Percentiles rank a stretch among this genome's conserved stretches.
These are phyloP conservation scores for Lepidurus couesii DNA, from an alignment of 1,140 invertebrate species.

Conservation along the genomic window DNA sequence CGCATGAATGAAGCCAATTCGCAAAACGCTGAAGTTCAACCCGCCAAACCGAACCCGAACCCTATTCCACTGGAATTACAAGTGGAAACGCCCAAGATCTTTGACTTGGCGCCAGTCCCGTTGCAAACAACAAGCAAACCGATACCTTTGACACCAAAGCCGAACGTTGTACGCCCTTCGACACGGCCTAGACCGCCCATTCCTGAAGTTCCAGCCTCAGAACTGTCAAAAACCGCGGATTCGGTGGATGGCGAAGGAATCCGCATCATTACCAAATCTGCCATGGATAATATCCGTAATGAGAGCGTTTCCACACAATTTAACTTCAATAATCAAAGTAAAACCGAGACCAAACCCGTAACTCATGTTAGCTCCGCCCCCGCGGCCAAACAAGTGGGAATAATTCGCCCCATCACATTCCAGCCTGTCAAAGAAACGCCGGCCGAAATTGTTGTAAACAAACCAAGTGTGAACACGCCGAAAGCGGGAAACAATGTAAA, in stretches of 20 bases:
- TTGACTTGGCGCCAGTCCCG: constrained; percentile 11
- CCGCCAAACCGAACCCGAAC: constrained; percentile 11
- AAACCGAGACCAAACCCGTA: constrained; percentile 40
- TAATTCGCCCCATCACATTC: constrained; percentile 52
- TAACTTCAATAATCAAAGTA: constrained; percentile 46
- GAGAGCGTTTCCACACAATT: constrained; percentile 58
- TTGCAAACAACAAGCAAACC: constrained; percentile 23
- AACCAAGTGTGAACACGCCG: neutral
- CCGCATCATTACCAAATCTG: constrained; percentile 52
- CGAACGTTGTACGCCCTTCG: constrained; percentile 23
- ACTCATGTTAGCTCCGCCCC: constrained; percentile 43
- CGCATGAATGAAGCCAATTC: constrained; percentile 30
- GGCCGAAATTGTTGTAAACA: neutral
- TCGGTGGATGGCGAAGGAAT: constrained; percentile 38
- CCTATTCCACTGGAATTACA: neutral
- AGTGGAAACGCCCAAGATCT: constrained; percentile 16
- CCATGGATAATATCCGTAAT: constrained; percentile 61
- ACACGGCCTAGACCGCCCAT: neutral
- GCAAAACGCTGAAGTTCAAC: neutral
- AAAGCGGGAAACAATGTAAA: neutral
- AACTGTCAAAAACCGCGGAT: neutral
- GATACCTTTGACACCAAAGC: constrained; percentile 25
- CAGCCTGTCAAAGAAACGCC: constrained; percentile 43
- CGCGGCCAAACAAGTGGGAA: constrained; percentile 52
- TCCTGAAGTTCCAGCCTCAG: neutral